Base-by-base conservation (phyloP, 92 coral and sea anemone species). In the Siderastrea siderea region DNA sequence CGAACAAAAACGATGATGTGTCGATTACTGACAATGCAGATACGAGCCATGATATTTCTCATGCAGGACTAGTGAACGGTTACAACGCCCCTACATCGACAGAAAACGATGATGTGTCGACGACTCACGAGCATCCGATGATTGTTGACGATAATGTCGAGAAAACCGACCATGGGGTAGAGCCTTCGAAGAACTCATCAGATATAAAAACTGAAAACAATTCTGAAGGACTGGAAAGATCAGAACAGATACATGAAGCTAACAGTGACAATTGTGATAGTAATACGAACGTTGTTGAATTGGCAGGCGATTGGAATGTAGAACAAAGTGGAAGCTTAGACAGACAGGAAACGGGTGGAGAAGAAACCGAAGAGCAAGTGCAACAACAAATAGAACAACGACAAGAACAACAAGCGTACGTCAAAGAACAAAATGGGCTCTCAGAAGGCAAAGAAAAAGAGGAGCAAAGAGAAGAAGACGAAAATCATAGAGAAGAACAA, bases 21-120 rank as follows among this genome's bases (percentile, higher is more conserved):
- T 15, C 59, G 61, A 64, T 64, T 49, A 15, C 50, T 5, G 74
- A 67, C 8, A 67, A 67, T 50, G n/a, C 13, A 66, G 84, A 80
- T 38, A 43, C 5, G n/a, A 51, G 57, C 13, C 62, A 45, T 13
- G 26, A 57, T 57, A 67, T 44, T 38, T 26, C 53, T 7, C 19
- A 8, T 38, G 59, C 51, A 11, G 19, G 65, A 19, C 59, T 61
- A 19, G 63, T 48, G 19, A 43, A 65, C 26, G 14, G 54, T 64
- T n/a, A 7, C 49, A 51, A 6, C 26, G 75, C 26, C 63, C 43
- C n/a, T 15, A 55, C 52, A 15, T 9, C 81, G 81, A 77, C 7
- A 15, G 48, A 16, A 9, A 65, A 50, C 50, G 74, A 65, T n/a
- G 74, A 66, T 26, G 13, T 38, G 51, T 66, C 63, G 51, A 19